A percentile compares a stretch with the other conserved stretches of the same genome.
phyloP scores from a whole-genome alignment of 2,113 vertebrate species.

The Pelvicachromis taeniatus region DNA sequence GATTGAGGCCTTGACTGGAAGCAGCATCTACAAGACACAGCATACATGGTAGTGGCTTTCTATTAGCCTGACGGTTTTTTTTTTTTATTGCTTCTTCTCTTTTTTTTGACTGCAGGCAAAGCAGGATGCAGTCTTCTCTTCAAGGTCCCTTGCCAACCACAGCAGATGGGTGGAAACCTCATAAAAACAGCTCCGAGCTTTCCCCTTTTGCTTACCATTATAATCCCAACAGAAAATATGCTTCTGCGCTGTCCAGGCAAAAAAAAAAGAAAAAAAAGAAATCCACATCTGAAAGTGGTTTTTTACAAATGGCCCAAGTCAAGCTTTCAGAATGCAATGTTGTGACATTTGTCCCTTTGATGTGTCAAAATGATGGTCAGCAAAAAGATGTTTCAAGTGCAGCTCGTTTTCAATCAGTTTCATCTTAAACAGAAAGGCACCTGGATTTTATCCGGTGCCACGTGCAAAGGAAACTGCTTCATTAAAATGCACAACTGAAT shows the following conservation, averaged over 20 bases:
- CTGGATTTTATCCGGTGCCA: constrained; percentile 24
- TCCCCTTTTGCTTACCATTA: constrained; percentile 42
- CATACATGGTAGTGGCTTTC: constrained; percentile 42
- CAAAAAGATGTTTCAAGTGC: background rate
- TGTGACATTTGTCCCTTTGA: constrained; percentile 21
- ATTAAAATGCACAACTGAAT: constrained; percentile 47
- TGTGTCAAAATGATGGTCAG: background rate
- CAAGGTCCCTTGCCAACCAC: constrained; percentile 50
- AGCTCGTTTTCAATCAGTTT: background rate
- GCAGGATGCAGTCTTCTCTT: constrained; percentile 45
- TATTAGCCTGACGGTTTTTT: constrained; percentile 45
- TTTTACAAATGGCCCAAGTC: background rate
- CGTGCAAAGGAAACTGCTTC: constrained; percentile 12
- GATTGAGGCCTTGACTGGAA: constrained; percentile 63
- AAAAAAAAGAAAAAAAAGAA: background rate
- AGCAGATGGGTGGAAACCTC: constrained; percentile 55
- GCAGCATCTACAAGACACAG: constrained; percentile 36
- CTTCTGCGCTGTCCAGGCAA: background rate
- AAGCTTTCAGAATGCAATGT: background rate
- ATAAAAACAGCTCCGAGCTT: constrained; percentile 53
- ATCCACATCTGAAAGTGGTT: background rate
- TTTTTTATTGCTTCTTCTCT: constrained; percentile 32
- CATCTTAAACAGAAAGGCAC: constrained; percentile 13
- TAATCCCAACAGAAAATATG: background rate
- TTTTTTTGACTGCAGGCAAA: constrained; percentile 34